Evolutionary conservation across 2,797 vertebrate genomes (phyloP).

Genomic region (Pangasius sanitwongsei): DNA sequence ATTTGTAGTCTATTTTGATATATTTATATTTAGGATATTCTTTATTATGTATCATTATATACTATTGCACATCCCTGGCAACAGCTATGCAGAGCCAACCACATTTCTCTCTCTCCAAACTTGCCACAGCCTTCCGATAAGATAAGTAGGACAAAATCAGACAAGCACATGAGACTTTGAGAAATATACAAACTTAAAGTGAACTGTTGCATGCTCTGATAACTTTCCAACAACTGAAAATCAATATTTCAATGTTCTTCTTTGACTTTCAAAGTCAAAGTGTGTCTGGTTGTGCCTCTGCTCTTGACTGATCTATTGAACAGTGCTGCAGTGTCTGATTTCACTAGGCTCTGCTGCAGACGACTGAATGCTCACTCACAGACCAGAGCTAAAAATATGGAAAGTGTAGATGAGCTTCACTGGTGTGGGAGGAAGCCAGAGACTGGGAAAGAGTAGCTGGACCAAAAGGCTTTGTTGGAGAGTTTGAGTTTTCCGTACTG

Average conservation of each 20-base stretch:
- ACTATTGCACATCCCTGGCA: not conserved
- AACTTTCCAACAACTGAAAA: not conserved
- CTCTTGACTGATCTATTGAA: constrained; percentile 48
- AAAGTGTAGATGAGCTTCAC: constrained; percentile 45
- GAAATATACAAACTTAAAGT: not conserved
- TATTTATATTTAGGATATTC: not conserved
- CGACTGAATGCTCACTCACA: constrained; percentile 24
- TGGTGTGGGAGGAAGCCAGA: constrained; percentile 41
- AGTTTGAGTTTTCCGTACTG: constrained; percentile 20
- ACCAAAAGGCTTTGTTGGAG: constrained; percentile 44
- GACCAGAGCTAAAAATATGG: constrained; percentile 35
- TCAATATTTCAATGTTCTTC: not conserved
- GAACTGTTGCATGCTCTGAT: not conserved
- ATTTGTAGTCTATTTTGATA: not conserved
- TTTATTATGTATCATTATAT: not conserved
- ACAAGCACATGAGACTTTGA: not conserved
- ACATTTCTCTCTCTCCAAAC: constrained; percentile 1
- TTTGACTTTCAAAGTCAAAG: no score
- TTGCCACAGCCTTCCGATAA: not conserved
- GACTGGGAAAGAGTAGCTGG: constrained; percentile 35
- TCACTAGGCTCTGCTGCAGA: constrained; percentile 30
- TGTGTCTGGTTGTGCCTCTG: not conserved
- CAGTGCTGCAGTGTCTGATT: constrained; percentile 43
- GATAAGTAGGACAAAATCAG: not conserved
- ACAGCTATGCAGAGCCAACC: not conserved